Base-by-base conservation (phyloP, 2,113 vertebrate genomes). In the Sylvietta virens region DNA sequence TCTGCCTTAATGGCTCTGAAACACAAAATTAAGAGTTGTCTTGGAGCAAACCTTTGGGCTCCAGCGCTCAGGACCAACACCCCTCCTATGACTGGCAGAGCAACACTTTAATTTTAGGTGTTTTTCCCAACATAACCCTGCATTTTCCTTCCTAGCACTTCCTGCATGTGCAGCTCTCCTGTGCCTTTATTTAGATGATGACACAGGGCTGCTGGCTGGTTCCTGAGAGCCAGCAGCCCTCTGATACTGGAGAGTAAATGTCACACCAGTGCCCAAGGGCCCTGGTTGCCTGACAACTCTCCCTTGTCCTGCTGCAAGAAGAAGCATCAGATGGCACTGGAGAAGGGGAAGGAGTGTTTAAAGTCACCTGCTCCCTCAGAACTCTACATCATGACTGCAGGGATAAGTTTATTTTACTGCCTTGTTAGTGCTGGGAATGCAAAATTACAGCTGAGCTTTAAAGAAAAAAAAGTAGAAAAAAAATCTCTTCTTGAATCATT, bases 181-280 rank as follows among this genome's bases (percentile, higher is more conserved):
- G n/a, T 71, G n/a, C 18, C 90, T 95, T 81, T 92, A 92, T 92
- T 95, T 90, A 95, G 76, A 21, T 13, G 39, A 11, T 83, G 15
- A 73, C 7, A 10, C 22, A 24, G 58, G 5, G 37, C 65, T 17
- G 62, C 39, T 85, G 10, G 7, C 87, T 58, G 70, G 66, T 1
- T 62, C 27, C 80, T 26, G 72, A 16, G 39, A 83, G 69, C 23
- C 28, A 92, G 88, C 6, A 87, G 60, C 57, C 44, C 86, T 57
- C 18, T 44, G 94, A 65, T 21, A 20, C 64, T 14, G 11, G 72
- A 5, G 0, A 64, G 48, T 5, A 81, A 91, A 95, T 95, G 93
- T 82, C 94, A 95, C 65, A 3, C 37, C 50, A 54, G 50, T 19
- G 73, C 61, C 69, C 8, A 9, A 2, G 4, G 82, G 72, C 6